Evolutionary conservation across 2,797 vertebrate genomes (phyloP), one percentile per base, ranked within the genome.

Genomic region (Caiman crocodilus): DNA sequence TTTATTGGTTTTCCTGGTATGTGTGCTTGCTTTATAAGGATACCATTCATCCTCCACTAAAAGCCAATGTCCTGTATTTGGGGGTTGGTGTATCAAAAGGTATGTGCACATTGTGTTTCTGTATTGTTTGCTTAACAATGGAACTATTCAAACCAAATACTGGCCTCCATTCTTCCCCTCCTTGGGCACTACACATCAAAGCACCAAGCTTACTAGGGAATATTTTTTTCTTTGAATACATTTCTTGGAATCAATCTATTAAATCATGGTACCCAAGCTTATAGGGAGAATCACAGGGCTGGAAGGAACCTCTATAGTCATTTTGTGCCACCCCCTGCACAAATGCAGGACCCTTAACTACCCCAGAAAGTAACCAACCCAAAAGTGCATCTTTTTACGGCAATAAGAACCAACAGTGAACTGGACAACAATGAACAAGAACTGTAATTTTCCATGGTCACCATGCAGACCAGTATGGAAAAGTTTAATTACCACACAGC

Each of bases 161-260:
- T 81, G 90, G 87, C 28, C 0, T 7, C 79, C 26, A 21, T 90
- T 93, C 82, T 94, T 63, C 90, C 78, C 73, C 59, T 59, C 92
- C 86, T 26, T 8, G 80, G 92, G 69, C 90, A 91, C 95, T 96
- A 80, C 92, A 91, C 92, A 95, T 93, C 94, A 95, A 96, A 96
- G 94, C 80, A 85, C 23, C 14, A 95, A 63, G 57, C 87, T n/a
- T 96, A 85, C 89, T 95, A 64, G 83, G 87, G 91, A 95, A 89
- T 67, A 92, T 6, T 82, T 94, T 95, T 90, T 17, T 17, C 58
- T 21, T 59, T 14, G 73, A 64, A 74, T 42, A 64, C 74, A 30
- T 5, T 64, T 50, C 42, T 50, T 50, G 42, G 42, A 50, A 50
- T 50, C 9, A 50, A 50, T 50, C 42, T 50, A 50, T 50, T 50